Base-by-base conservation (phyloP, 2,888 invertebrate genomes). In the Eugnorisma glareosa region DNA sequence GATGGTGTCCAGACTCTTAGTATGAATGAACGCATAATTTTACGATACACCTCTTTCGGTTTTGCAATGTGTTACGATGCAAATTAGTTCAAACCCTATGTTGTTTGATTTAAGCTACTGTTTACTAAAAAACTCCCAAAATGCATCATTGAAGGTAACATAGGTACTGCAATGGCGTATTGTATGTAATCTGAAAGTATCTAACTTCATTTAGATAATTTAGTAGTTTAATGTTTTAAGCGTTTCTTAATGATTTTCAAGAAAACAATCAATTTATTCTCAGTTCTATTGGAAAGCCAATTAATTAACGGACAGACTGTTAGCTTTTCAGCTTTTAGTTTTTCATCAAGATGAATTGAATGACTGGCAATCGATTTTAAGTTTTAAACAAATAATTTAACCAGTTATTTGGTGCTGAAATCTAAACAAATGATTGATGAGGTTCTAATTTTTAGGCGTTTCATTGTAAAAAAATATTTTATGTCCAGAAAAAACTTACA, bases 301-400 rank as follows among this genome's bases (percentile, higher is more conserved):
- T 85, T 83, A 77, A 75, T 77, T 73, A 75, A 28, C 54, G 57
- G 24, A 54, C 11, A 40, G 51, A 59, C 48, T 75, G 61, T 76
- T 83, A 54, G 59, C 64, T 48, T 80, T 74, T 18, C 54, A 67
- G 48, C 73, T 73, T 67, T 75, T n/a, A 66, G 21, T 51, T 81
- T 79, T 35, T 51, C 81, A 75, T 81, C 11, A 43, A 77, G 28
- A 79, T 75, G 11, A 63, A 61, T 67, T 35, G 69, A 70, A 18
- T 66, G 37, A 66, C n/a, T 59, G 15, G 31, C 3, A 54, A 75
- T 61, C n/a, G 15, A 61, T 67, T 45, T 40, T 13, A 59, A 57
- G 40, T 28, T 37, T 67, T 15, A 4, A 43, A 31, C 28, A 61
- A 43, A 69, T 43, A 24, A 61, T 61, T 79, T 2, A 13, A 35